These are phyloP conservation scores for Hipparchia semele DNA, from an alignment of 2,888 invertebrate species.

Conservation along the genomic window DNA sequence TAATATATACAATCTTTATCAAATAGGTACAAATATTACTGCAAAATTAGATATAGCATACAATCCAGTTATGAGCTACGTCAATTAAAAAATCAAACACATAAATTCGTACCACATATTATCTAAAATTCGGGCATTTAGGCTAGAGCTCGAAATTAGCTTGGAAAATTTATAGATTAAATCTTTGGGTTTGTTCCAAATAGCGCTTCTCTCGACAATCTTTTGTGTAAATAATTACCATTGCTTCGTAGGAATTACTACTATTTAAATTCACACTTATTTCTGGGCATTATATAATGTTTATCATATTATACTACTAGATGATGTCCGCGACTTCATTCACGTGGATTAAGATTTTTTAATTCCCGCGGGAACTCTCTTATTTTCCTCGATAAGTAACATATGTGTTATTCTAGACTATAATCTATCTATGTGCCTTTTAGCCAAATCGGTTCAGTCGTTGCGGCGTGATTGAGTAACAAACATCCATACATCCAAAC, in stretches of 20 bases:
- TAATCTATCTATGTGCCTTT: too few relatives aligned
- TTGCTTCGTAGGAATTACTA: slow-evolving; percentile 2
- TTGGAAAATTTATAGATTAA: slow-evolving; percentile 23
- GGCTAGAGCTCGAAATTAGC: slow-evolving; percentile 20
- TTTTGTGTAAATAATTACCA: slow-evolving; percentile 19
- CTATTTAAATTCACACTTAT: slow-evolving; percentile 2
- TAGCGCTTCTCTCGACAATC: slow-evolving; percentile 20
- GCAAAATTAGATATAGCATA: too few relatives aligned
- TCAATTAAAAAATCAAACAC: not conserved
- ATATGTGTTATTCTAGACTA: too few relatives aligned
- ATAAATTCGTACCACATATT: slow-evolving; percentile 7
- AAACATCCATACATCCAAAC: too few relatives aligned
- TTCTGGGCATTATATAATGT: not conserved
- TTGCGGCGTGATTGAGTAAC: too few relatives aligned
- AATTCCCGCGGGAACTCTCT: too few relatives aligned
- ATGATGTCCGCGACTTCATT: too few relatives aligned
- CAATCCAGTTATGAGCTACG: not conserved
- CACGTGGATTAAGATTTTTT: too few relatives aligned
- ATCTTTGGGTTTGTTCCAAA: slow-evolving; percentile 21
- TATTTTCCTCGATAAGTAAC: too few relatives aligned
- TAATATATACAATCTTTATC: too few relatives aligned
- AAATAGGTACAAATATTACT: too few relatives aligned
- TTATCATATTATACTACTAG: not conserved
- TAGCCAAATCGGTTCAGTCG: too few relatives aligned
- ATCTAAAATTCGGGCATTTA: slow-evolving; percentile 15